A percentile compares a stretch with the other conserved stretches of the same genome.
Conservation (phyloP, 2,113 vertebrate species). For the Hassar affinis region DNA sequence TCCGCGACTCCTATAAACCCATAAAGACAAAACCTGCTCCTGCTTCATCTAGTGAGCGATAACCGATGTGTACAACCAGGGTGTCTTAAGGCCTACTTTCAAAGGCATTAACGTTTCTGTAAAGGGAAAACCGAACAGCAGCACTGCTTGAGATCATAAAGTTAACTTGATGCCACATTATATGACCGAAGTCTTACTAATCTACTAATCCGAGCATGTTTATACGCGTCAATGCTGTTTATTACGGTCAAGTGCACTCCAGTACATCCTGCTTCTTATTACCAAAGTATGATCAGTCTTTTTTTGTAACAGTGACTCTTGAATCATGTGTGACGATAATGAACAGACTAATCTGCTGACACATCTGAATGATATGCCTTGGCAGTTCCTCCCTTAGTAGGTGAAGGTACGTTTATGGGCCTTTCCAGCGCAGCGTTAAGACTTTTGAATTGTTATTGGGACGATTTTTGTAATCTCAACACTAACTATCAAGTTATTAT, state of each 20-base stretch:
- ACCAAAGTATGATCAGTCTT: neutral
- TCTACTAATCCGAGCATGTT: slow-evolving; percentile 24
- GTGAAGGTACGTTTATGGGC: slow-evolving; percentile 34
- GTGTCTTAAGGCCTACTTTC: slow-evolving; percentile 22
- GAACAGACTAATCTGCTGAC: slow-evolving; percentile 43
- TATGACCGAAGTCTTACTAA: slow-evolving; percentile 30
- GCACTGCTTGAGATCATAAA: neutral
- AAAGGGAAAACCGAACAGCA: neutral
- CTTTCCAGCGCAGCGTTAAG: neutral
- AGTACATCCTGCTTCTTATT: slow-evolving; percentile 18
- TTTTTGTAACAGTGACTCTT: neutral
- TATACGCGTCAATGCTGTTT: slow-evolving; percentile 4
- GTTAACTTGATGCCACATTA: slow-evolving; percentile 29
- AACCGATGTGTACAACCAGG: neutral
- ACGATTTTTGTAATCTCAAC: neutral
- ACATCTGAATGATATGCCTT: slow-evolving; percentile 40
- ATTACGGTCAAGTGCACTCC: slow-evolving; percentile 14
- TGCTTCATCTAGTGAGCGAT: neutral
- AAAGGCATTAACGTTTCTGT: slow-evolving; percentile 8
- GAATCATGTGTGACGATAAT: slow-evolving; percentile 24
- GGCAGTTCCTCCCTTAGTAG: slow-evolving; percentile 38
- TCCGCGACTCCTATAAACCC: neutral
- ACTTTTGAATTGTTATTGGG: neutral
- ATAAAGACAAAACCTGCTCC: slow-evolving; percentile 20
- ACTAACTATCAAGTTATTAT: neutral